These are phyloP conservation scores for Hoplostethus atlanticus DNA, from an alignment of 2,797 vertebrate genomes.

Conservation along the genomic window DNA sequence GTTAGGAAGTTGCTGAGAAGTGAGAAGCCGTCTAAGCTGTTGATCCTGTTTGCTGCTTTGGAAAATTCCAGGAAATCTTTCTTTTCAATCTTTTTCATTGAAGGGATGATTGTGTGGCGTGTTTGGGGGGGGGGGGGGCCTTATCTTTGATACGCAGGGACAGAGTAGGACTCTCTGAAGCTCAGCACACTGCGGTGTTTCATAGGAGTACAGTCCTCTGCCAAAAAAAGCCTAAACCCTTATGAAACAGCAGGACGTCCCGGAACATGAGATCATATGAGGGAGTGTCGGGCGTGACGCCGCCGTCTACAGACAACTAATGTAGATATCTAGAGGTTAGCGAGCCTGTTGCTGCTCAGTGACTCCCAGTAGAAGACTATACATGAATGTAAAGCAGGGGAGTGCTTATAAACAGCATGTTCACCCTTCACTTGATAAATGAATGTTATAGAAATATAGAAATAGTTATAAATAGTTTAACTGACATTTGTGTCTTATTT, in stretches of 20 bases:
- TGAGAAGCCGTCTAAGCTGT: conserved; percentile 64
- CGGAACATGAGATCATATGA: conserved; percentile 28
- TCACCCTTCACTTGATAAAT: conserved; percentile 4
- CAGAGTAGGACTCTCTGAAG: conserved; percentile 42
- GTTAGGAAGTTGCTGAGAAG: conserved; percentile 69
- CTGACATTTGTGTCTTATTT: conserved; percentile 40
- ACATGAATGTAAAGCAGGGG: background rate
- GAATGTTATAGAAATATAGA: conserved; percentile 39
- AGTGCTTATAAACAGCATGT: background rate
- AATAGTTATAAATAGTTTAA: background rate
- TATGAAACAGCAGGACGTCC: conserved; percentile 25
- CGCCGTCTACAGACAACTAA: background rate
- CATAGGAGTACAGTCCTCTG: conserved; percentile 41
- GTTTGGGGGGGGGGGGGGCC: conserved; percentile 22
- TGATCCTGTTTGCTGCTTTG: conserved; percentile 74
- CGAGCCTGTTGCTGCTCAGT: background rate
- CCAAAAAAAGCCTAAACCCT: conserved; percentile 27
- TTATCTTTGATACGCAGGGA: conserved; percentile 51
- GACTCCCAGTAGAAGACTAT: no score
- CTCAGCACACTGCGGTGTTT: conserved; percentile 51
- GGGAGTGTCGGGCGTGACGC: background rate
- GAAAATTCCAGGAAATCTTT: conserved; percentile 61
- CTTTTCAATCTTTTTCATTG: conserved; percentile 55
- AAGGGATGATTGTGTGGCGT: conserved; percentile 35
- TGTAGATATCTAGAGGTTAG: conserved; percentile 18